Conservation (phyloP, 2,797 vertebrate genomes). For the Amphiprion clarkii region DNA sequence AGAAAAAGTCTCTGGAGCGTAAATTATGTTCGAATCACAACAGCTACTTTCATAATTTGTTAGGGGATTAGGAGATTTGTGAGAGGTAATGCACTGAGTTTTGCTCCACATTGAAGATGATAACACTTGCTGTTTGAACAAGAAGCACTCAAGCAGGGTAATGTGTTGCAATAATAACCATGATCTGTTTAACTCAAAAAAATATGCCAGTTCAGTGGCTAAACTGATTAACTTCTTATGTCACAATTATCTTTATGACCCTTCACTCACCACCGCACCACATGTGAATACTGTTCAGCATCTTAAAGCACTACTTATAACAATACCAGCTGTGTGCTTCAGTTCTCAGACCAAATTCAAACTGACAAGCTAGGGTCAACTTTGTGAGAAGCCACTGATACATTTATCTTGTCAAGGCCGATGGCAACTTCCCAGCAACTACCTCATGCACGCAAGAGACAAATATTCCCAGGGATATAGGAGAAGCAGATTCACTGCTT, state of each 20-base stretch:
- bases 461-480: constrained; percentile 23
- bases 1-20: not conserved
- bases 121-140: constrained; percentile 7
- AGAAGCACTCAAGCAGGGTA: constrained; percentile 1
- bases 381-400: constrained; percentile 23
- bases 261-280: not conserved
- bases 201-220: not conserved
- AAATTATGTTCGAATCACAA: not conserved
- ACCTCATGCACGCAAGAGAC: constrained; percentile 11
- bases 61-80: constrained; percentile 14
- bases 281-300: not conserved
- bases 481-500: constrained; percentile 34
- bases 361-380: constrained; percentile 36
- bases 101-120: not conserved
- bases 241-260: not conserved
- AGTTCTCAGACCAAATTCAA: constrained; percentile 31
- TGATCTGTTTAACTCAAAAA: constrained; percentile 3
- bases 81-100: not conserved
- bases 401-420: constrained; percentile 24
- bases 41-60: constrained; percentile 7
- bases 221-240: constrained; percentile 2
- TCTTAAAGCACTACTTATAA: not conserved
- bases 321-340: not conserved
- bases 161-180: not conserved
- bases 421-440: constrained; percentile 17